Evolutionary conservation across 2,888 invertebrate species (phyloP).

Genomic region (Chorisops tibialis): DNA sequence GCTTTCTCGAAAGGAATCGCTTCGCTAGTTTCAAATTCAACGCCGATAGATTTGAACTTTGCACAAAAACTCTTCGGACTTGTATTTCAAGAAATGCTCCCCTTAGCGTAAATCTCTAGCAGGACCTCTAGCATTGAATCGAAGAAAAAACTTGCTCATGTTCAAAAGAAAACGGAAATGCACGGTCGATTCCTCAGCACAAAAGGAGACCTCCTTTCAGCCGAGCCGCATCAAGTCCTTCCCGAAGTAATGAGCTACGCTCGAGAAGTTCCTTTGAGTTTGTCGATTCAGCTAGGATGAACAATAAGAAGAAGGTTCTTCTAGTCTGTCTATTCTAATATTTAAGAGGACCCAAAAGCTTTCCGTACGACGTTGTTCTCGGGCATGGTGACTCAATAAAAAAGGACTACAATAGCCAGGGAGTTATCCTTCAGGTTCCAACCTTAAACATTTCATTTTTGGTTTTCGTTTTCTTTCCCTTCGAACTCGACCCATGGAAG

Average conservation of each 20-base stretch:
- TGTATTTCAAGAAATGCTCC: background rate
- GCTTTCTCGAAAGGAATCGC: too few relatives aligned
- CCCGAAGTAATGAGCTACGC: conserved; percentile 34
- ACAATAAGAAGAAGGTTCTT: background rate
- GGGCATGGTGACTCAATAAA: background rate
- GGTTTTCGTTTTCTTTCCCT: too few relatives aligned
- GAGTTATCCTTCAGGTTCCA: too few relatives aligned
- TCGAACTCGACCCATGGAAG: too few relatives aligned
- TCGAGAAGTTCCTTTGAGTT: conserved; percentile 23
- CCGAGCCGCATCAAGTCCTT: conserved; percentile 15
- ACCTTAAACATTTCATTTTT: too few relatives aligned
- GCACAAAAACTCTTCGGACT: too few relatives aligned
- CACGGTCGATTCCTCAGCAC: conserved; percentile 38
- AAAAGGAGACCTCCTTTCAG: conserved; percentile 32
- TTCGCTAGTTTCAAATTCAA: too few relatives aligned
- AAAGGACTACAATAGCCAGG: background rate
- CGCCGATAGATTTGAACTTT: too few relatives aligned
- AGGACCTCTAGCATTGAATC: background rate
- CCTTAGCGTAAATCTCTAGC: background rate
- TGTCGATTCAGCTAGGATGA: background rate
- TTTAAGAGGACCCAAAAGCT: background rate
- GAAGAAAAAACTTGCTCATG: conserved; percentile 2
- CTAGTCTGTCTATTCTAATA: background rate
- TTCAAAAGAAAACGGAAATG: conserved; percentile 36
- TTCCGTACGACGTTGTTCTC: background rate